Base-by-base conservation (phyloP, 2,888 invertebrate genomes). In the Sphaeridia pumilis region DNA sequence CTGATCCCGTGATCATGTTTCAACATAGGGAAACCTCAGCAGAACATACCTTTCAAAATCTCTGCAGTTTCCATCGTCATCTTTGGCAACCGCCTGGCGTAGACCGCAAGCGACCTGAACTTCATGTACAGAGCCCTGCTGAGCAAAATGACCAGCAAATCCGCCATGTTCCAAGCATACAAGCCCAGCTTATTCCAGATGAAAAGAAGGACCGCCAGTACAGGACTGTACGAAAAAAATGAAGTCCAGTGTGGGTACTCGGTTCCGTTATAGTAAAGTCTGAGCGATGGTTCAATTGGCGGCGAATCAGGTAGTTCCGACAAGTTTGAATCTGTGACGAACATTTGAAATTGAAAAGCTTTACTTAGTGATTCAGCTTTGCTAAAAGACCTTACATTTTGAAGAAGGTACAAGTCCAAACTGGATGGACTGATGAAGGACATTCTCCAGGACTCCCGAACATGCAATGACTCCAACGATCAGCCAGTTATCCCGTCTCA, bases 71-170 rank as follows among this genome's bases (percentile, higher is more conserved):
- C 34, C 20, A 21, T 28, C 10, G 10, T 46, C 3, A 31, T 21
- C 4, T 34, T 12, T n/a, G n/a, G n/a, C n/a, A n/a, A n/a, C 3
- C 3, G n/a, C 22, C 24, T 7, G 35, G 48, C 38, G 38, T 48
- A 27, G 3, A 31, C 7, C 4, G 24, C 24, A 28, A 51, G 26
- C 26, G 38, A 21, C 10, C 35, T 5, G 14, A 49, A 54, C 21
- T 41, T 27, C n/a, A 26, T 35, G 26, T 49, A 54, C 14, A 49
- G 2, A 1, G 49, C 49, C 20, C 54, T 43, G 10, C 36, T 43
- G 2, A 54, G 5, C 10, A 54, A 5, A 27, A 54, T 54, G 17
- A 54, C 21, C 21, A 54, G 27, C n/a, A 54, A 25, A 26, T 54
- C 54, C 3, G 10, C 24, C 22, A 44, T 45, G 38, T 54, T 47